Conservation (phyloP, 1,140 invertebrate species). For the Xylocopa sonorina region DNA sequence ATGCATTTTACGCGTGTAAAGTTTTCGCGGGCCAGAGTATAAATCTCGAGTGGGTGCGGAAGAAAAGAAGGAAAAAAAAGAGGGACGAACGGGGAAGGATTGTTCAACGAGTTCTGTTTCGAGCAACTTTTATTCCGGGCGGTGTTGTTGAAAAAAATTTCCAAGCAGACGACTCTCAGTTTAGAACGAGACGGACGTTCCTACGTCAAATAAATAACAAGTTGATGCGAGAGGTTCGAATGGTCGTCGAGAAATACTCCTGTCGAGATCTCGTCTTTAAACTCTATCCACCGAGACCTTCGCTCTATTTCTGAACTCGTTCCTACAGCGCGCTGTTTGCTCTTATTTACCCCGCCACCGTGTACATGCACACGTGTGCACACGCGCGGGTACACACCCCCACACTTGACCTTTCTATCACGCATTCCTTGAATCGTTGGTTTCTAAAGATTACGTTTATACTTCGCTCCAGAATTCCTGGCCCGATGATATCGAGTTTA, state of each 20-base stretch:
- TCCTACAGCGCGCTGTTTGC: background rate
- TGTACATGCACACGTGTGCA: background rate
- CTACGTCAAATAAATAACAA: background rate
- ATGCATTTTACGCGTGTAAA: conserved; percentile 11
- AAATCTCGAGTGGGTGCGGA: no score
- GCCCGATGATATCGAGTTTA: background rate
- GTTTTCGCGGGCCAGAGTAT: background rate
- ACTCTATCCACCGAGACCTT: background rate
- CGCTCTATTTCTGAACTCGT: background rate
- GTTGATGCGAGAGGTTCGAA: background rate
- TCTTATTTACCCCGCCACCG: background rate
- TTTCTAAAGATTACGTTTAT: background rate
- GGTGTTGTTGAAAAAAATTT: background rate
- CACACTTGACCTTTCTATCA: conserved; percentile 10
- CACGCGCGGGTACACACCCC: no score
- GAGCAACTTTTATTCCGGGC: background rate
- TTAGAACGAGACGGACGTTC: background rate
- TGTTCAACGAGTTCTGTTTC: background rate
- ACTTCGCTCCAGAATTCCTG: background rate
- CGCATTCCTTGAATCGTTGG: background rate
- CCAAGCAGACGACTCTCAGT: no score
- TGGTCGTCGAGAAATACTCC: background rate
- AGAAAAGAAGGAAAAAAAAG: no score
- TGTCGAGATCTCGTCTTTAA: background rate
- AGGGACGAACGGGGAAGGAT: no score